A percentile compares a stretch with the other conserved stretches of the same genome.
Evolutionary conservation across 2,888 invertebrate species (phyloP).

Genomic region (Aporophyla lueneburgensis): DNA sequence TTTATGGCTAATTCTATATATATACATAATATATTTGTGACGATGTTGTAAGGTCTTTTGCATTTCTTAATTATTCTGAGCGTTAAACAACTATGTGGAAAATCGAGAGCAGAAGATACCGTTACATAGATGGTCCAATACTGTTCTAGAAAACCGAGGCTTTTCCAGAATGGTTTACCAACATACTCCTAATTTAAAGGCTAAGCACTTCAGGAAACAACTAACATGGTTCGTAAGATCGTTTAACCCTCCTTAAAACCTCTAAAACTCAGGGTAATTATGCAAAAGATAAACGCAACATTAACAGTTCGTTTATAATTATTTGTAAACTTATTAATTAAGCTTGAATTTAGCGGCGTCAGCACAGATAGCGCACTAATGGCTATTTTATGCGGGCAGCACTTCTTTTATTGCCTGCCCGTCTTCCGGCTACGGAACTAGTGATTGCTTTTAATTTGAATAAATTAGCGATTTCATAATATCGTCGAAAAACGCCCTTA

Average conservation of each 20-base stretch:
- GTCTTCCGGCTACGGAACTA: constrained; percentile 61
- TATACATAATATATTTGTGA: constrained; percentile 19
- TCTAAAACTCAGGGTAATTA: constrained; percentile 50
- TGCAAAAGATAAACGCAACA: constrained; percentile 38
- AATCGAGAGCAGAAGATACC: neutral
- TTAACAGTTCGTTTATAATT: constrained; percentile 55
- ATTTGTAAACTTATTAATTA: constrained; percentile 55
- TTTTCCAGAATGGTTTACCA: neutral
- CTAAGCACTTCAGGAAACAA: neutral
- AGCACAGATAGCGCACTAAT: constrained; percentile 56
- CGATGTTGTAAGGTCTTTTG: constrained; percentile 20
- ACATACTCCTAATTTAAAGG: no score
- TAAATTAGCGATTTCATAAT: constrained; percentile 62
- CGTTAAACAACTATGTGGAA: neutral
- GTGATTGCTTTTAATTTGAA: constrained; percentile 53
- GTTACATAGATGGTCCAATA: no score
- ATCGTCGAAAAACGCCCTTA: constrained; percentile 49
- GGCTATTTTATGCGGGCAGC: constrained; percentile 57
- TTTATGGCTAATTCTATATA: constrained; percentile 7
- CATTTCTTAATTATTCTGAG: neutral
- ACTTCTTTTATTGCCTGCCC: constrained; percentile 46
- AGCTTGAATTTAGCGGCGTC: constrained; percentile 45
- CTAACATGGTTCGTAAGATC: neutral
- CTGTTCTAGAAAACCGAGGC: neutral
- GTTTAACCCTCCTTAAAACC: constrained; percentile 19